These are phyloP conservation scores for Colletes collaris DNA, from an alignment of 2,888 invertebrate genomes.

Conservation along the genomic window DNA sequence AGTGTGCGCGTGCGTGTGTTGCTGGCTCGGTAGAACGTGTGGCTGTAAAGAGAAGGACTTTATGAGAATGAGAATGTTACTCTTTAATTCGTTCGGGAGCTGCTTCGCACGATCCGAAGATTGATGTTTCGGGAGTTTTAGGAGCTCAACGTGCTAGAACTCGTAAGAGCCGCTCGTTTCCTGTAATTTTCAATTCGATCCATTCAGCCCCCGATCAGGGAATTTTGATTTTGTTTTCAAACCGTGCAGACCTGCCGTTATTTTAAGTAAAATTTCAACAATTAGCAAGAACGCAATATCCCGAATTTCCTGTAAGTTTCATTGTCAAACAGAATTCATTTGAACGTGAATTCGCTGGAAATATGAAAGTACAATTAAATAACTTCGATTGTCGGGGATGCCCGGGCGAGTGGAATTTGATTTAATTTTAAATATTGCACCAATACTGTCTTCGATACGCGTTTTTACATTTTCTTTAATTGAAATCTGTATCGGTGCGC, in stretches of 20 bases:
- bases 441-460: constrained; percentile 3
- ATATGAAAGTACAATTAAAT: constrained; percentile 2
- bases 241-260: no score
- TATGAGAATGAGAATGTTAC: neutral
- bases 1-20: constrained; percentile 22
- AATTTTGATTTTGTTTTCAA: no score
- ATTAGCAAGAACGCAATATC: neutral
- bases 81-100: constrained; percentile 34
- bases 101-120: neutral
- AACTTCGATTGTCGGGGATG: neutral
- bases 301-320: neutral
- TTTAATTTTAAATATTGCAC: constrained; percentile 7
- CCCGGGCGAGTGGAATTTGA: constrained; percentile 3
- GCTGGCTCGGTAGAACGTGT: constrained; percentile 5
- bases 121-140: neutral
- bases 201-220: no score
- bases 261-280: neutral
- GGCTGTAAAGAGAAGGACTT: constrained; percentile 32
- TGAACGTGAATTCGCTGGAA: neutral
- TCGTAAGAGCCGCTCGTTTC: no score
- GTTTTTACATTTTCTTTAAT: constrained; percentile 19
- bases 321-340: neutral
- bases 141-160: no score
- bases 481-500: constrained; percentile 7
- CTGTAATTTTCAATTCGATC: no score